These are phyloP conservation scores for Aphelinus atriplicis DNA, from an alignment of 1,140 invertebrate genomes.

Conservation along the genomic window DNA sequence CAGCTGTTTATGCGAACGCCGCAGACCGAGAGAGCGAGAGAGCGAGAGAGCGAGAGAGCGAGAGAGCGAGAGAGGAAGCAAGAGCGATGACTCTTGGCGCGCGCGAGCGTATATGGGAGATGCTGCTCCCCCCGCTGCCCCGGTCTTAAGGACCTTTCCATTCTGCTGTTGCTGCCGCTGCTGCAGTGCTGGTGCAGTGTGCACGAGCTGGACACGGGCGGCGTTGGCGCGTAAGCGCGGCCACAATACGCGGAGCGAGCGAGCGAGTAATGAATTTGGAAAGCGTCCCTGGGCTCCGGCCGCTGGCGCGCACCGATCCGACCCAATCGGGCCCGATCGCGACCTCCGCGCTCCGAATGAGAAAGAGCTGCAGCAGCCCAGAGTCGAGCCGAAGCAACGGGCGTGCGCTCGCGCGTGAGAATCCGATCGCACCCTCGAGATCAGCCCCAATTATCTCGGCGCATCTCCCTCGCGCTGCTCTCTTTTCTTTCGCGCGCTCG, in stretches of 20 bases:
- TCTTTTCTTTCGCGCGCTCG: constrained; percentile 17
- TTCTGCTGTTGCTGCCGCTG: constrained; percentile 4
- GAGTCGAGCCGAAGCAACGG: background rate
- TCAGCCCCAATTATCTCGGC: constrained; percentile 39
- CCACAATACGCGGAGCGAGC: no score
- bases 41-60: no score
- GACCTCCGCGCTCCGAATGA: background rate
- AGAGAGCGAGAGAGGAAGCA: no score
- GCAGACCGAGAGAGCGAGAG: background rate
- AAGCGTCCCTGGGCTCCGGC: background rate
- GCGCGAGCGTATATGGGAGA: constrained; percentile 8
- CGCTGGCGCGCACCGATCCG: background rate
- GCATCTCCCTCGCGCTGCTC: constrained; percentile 13
- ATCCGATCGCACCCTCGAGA: constrained; percentile 40
- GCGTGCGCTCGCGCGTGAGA: constrained; percentile 32
- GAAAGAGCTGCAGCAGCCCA: background rate
- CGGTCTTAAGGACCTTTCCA: constrained; percentile 29
- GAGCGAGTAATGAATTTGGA: constrained; percentile 35
- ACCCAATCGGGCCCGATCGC: background rate
- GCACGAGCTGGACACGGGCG: no score
- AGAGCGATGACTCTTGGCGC: constrained; percentile 30
- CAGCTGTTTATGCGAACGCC: constrained; percentile 10
- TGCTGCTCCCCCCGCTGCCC: background rate
- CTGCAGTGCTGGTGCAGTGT: background rate
- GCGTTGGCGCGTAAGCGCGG: no score